phyloP scores from a whole-genome alignment of 2,113 vertebrate genomes.

The Myrmophylax atrothorax region DNA sequence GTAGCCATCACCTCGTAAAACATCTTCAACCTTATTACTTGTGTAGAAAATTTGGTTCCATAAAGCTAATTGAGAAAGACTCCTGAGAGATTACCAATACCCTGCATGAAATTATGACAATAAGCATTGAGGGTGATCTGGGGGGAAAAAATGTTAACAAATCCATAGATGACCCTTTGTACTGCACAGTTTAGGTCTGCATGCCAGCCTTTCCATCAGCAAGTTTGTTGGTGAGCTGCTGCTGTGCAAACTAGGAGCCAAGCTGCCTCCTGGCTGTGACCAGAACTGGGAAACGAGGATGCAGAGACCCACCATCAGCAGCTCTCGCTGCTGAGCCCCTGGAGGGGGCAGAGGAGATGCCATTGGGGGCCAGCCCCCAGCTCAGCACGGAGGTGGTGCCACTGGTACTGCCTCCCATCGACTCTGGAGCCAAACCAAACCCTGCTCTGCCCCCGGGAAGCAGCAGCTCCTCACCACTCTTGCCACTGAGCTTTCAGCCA shows the following conservation, averaged over 20 bases:
- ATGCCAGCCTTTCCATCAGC: neutral
- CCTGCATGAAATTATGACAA: neutral
- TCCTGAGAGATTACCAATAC: neutral
- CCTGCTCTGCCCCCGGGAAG: neutral
- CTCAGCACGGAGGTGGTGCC: neutral
- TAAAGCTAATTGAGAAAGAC: neutral
- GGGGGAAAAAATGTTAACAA: neutral
- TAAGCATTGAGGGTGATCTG: neutral
- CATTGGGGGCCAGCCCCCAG: fast-evolving
- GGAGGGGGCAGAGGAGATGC: neutral
- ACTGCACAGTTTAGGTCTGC: neutral
- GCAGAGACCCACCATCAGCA: neutral
- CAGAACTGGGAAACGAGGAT: neutral
- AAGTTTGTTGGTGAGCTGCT: neutral
- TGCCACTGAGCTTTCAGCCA: neutral
- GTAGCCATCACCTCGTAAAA: neutral
- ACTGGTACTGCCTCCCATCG: neutral
- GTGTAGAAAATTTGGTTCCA: neutral
- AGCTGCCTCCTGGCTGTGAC: neutral
- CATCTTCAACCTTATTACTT: neutral
- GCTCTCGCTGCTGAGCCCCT: neutral
- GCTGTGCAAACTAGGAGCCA: neutral
- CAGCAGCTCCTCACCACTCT: neutral
- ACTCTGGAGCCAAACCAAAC: neutral
- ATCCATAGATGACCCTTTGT: neutral